A percentile compares a stretch with the other conserved stretches of the same genome.
Conservation (phyloP, 2,113 vertebrate genomes). For the Rhadina sibilatrix region DNA sequence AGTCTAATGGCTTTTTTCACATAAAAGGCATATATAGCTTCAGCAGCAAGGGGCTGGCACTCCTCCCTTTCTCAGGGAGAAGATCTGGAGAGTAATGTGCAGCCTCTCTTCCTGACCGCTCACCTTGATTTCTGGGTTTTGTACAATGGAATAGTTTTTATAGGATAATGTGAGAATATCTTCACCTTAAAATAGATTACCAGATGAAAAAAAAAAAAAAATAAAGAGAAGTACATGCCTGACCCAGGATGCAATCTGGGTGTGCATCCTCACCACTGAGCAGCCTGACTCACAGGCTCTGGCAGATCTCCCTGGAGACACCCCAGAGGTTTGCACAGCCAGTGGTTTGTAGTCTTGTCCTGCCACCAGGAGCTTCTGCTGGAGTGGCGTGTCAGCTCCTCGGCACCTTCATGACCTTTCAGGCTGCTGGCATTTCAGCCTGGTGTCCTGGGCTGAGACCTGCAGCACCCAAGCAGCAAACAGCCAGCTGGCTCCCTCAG, state of each 20-base stretch:
- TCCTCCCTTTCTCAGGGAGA: background rate
- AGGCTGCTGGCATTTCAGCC: background rate
- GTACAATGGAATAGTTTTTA: background rate
- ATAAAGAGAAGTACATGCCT: background rate
- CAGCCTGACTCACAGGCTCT: accelerated
- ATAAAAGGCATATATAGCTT: background rate
- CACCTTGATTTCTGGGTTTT: background rate
- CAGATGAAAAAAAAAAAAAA: background rate
- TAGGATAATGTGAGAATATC: background rate
- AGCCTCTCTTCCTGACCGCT: background rate
- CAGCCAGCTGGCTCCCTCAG: background rate
- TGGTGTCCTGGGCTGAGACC: background rate
- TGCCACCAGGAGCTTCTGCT: background rate
- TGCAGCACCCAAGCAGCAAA: background rate
- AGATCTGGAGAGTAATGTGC: background rate
- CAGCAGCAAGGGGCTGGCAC: background rate
- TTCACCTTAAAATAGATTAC: background rate
- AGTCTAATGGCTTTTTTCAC: background rate
- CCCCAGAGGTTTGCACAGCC: background rate
- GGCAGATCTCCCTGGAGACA: accelerated
- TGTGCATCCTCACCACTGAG: background rate
- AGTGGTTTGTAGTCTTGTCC: background rate
- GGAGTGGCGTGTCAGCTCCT: accelerated
- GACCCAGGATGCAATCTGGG: background rate
- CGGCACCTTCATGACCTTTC: accelerated